These are phyloP conservation scores for Menidia beryllina DNA, from an alignment of 2,113 vertebrate species.

Conservation along the genomic window DNA sequence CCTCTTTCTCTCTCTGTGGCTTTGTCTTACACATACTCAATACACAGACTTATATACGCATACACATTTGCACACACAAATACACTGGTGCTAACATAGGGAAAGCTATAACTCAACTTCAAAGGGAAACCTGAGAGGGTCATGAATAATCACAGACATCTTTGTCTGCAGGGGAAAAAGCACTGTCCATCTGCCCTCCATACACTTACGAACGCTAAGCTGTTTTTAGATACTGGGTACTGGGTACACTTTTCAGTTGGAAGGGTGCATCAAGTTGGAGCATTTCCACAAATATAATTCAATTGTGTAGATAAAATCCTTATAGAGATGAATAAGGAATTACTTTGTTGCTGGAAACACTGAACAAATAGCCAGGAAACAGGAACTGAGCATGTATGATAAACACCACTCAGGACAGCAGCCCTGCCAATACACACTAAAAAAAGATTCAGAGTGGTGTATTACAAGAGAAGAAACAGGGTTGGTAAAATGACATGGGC, in stretches of 20 bases:
- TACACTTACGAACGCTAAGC: slow-evolving; percentile 34
- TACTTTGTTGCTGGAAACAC: not conserved
- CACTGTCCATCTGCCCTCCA: slow-evolving; percentile 80
- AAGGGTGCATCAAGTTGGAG: not conserved
- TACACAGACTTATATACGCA: slow-evolving; percentile 14
- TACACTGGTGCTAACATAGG: slow-evolving; percentile 72
- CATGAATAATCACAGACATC: slow-evolving; percentile 86
- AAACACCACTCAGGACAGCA: not conserved
- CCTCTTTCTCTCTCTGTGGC: not conserved
- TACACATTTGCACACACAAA: slow-evolving; percentile 26
- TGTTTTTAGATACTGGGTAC: slow-evolving; percentile 41
- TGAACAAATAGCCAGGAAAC: not conserved
- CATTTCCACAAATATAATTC: not conserved
- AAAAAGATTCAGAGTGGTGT: not conserved
- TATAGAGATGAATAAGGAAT: not conserved
- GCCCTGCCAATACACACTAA: not conserved
- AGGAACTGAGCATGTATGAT: slow-evolving; percentile 7
- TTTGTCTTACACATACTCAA: not conserved
- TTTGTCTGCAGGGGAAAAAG: slow-evolving; percentile 80
- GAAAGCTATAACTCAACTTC: slow-evolving; percentile 85
- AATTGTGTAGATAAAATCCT: not conserved
- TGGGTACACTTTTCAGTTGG: not conserved
- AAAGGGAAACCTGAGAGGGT: slow-evolving; percentile 85
- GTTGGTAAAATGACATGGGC: not conserved
- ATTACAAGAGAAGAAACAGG: not conserved